Percentiles rank a stretch among this genome's conserved stretches.
Evolutionary conservation across 2,113 vertebrate species (phyloP).

Genomic region (Stigmatopora nigra): DNA sequence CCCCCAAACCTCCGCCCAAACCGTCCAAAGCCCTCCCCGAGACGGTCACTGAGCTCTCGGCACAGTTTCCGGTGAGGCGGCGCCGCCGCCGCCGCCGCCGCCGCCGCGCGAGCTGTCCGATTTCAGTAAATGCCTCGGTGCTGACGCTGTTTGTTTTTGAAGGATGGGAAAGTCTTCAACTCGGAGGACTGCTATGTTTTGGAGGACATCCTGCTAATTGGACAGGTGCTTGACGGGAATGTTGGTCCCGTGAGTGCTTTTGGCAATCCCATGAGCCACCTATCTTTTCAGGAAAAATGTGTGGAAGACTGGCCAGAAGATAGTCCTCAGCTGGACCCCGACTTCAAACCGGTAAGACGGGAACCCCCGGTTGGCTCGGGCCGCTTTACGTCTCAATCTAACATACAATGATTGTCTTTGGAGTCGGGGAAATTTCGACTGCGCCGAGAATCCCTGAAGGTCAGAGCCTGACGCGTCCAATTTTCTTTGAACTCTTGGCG

Average conservation of each 20-base stretch:
- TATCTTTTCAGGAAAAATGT: conserved; percentile 59
- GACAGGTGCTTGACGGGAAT: conserved; percentile 51
- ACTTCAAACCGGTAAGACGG: conserved; percentile 65
- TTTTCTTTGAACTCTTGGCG: background rate
- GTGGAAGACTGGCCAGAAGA: conserved; percentile 74
- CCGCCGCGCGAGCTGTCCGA: too few relatives aligned
- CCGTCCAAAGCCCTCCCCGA: conserved; percentile 7
- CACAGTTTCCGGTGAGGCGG: conserved; percentile 18
- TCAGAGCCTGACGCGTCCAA: conserved; percentile 18
- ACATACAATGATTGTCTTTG: background rate
- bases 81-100: too few relatives aligned
- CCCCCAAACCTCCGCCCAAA: conserved; percentile 9
- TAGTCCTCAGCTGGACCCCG: conserved; percentile 57
- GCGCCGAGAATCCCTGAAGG: conserved; percentile 58
- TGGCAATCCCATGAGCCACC: background rate
- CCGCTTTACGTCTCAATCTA: background rate
- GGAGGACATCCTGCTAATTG: conserved; percentile 61
- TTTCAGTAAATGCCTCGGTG: background rate
- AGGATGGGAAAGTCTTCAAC: conserved; percentile 25
- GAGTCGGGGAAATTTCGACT: conserved; percentile 61
- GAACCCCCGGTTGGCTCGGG: background rate
- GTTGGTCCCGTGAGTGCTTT: background rate
- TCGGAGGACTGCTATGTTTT: conserved; percentile 26
- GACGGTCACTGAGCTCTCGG: background rate
- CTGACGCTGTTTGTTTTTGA: background rate